Evolutionary conservation across 2,113 vertebrate species (phyloP).

Genomic region (Paracanthobrama guichenoti): DNA sequence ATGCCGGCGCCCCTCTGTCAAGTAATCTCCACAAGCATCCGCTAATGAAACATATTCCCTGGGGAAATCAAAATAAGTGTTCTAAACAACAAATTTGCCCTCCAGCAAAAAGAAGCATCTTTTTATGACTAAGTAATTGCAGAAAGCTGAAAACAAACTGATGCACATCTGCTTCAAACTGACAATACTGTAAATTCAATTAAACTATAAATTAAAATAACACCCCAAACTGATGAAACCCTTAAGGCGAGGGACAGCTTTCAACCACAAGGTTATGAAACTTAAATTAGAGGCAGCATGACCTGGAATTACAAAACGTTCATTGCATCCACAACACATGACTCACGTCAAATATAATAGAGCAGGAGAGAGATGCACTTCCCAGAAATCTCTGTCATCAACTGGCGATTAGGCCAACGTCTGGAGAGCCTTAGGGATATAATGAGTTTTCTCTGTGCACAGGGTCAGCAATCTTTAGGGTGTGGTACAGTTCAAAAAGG

Average conservation of each 20-base stretch:
- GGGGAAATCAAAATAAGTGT: constrained; percentile 53
- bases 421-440: constrained; percentile 14
- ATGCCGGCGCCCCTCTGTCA: not conserved
- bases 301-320: not conserved
- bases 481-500: constrained; percentile 45
- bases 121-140: constrained; percentile 50
- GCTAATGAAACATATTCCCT: constrained; percentile 46
- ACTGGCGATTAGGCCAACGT: constrained; percentile 11
- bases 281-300: not conserved
- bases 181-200: not conserved
- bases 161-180: constrained; percentile 36
- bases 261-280: not conserved
- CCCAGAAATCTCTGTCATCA: constrained; percentile 33
- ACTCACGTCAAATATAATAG: constrained; percentile 22
- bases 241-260: not conserved
- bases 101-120: constrained; percentile 37
- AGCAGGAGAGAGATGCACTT: not conserved
- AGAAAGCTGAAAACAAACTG: constrained; percentile 33
- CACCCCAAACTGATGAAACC: constrained; percentile 37
- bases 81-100: constrained; percentile 37
- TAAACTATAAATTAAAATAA: constrained; percentile 31
- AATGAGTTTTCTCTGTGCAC: constrained; percentile 12
- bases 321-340: constrained; percentile 7
- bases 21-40: not conserved
- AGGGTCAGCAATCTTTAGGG: constrained; percentile 47